Conservation (phyloP, 2,113 vertebrate species). For the Ginglymostoma cirratum region DNA sequence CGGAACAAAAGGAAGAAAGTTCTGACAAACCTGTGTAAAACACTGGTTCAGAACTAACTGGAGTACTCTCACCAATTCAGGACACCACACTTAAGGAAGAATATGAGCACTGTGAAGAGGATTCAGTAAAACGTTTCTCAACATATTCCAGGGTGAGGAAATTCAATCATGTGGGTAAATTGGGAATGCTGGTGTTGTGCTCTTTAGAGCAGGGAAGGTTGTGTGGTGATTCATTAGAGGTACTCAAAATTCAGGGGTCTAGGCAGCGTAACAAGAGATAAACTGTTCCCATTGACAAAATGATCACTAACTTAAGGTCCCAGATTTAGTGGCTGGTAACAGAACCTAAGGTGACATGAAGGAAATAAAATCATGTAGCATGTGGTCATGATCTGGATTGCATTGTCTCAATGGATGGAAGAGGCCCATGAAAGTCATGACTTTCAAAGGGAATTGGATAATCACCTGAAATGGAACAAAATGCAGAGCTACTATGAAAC, state of each 20-base stretch:
- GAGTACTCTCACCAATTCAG: background rate
- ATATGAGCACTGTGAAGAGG: background rate
- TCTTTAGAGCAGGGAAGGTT: background rate
- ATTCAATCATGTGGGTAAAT: background rate
- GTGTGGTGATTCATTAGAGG: too few relatives aligned
- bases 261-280: background rate
- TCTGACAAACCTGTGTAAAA: background rate
- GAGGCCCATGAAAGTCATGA: background rate
- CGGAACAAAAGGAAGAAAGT: background rate
- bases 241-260: background rate
- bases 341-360: background rate
- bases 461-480: background rate
- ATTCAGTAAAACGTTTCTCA: background rate
- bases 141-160: background rate
- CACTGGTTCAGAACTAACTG: background rate
- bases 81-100: background rate
- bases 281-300: background rate
- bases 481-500: background rate
- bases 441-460: background rate
- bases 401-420: background rate
- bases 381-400: background rate
- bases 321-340: background rate
- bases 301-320: background rate
- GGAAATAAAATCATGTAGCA: background rate
- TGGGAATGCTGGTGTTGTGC: background rate